Percentiles rank a stretch among this genome's conserved stretches.
Evolutionary conservation across 2,797 vertebrate species (phyloP).

Genomic region (Phalloptychus januarius): DNA sequence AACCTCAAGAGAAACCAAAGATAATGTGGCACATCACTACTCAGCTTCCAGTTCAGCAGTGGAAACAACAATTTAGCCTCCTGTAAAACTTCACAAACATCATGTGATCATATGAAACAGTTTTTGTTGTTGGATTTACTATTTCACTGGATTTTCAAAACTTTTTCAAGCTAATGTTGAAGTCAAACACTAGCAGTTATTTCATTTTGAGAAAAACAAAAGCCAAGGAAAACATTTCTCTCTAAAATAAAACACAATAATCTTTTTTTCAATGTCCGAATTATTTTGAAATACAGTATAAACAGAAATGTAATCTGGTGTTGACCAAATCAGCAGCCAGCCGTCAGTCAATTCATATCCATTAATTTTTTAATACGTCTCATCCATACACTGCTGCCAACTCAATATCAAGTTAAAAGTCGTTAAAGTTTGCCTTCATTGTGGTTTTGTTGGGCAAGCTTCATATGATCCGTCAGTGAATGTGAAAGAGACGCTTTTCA

Average conservation of each 20-base stretch:
- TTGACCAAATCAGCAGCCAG: conserved; percentile 20
- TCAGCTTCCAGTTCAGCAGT: background rate
- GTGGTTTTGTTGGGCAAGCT: conserved; percentile 33
- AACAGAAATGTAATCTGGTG: conserved; percentile 1
- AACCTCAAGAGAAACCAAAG: background rate
- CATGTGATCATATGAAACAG: background rate
- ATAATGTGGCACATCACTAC: conserved; percentile 15
- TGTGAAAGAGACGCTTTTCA: conserved; percentile 65
- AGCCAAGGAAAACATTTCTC: background rate
- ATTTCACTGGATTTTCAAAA: background rate
- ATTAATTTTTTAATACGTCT: background rate
- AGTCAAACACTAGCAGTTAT: background rate
- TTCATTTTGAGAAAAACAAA: background rate
- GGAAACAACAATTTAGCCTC: background rate
- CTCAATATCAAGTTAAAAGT: conserved; percentile 26
- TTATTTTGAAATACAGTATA: conserved; percentile 2
- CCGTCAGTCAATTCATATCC: conserved; percentile 12
- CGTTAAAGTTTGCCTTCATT: conserved; percentile 6
- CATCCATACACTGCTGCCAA: background rate
- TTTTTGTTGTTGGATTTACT: background rate
- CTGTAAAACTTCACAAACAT: background rate
- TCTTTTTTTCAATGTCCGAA: background rate
- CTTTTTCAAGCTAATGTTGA: conserved; percentile 5
- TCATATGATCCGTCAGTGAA: conserved; percentile 15
- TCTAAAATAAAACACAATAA: conserved; percentile 4